Evolutionary conservation across 2,888 invertebrate species (phyloP).

Genomic region (Vanessa cardui): DNA sequence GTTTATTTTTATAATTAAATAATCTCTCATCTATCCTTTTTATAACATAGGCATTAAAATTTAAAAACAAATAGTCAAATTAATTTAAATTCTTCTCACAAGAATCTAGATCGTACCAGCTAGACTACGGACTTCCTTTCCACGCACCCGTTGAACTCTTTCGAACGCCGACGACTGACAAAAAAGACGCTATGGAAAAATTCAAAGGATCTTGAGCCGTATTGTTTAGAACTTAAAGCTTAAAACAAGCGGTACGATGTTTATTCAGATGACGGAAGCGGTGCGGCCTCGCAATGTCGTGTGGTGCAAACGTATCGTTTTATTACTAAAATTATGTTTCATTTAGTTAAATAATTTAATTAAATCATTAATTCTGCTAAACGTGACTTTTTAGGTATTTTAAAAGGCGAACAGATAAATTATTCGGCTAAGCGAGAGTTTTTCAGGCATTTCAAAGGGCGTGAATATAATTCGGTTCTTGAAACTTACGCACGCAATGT

Average conservation of each 20-base stretch:
- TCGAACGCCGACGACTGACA: conserved; percentile 54
- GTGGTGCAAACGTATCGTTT: conserved; percentile 48
- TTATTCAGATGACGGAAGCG: conserved; percentile 60
- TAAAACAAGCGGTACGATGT: conserved; percentile 37
- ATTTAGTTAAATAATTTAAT: background rate
- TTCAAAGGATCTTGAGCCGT: conserved; percentile 42
- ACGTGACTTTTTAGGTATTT: no score
- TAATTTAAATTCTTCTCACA: conserved; percentile 38
- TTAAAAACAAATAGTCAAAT: conserved; percentile 29
- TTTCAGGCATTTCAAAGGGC: no score
- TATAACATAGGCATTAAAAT: conserved; percentile 9
- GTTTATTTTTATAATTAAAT: background rate
- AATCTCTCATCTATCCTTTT: background rate
- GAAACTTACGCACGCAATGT: no score
- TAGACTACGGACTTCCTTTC: conserved; percentile 61
- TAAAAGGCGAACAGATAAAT: no score
- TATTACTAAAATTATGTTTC: background rate
- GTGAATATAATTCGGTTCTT: no score
- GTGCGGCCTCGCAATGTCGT: conserved; percentile 58
- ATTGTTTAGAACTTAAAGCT: conserved; percentile 39
- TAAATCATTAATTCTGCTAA: no score
- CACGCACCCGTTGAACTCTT: conserved; percentile 68
- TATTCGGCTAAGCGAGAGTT: no score
- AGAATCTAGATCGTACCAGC: conserved; percentile 47
- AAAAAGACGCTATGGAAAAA: conserved; percentile 48